These are phyloP conservation scores for Zaprionus obscuricornis DNA, from an alignment of 2,888 invertebrate species.

Conservation along the genomic window DNA sequence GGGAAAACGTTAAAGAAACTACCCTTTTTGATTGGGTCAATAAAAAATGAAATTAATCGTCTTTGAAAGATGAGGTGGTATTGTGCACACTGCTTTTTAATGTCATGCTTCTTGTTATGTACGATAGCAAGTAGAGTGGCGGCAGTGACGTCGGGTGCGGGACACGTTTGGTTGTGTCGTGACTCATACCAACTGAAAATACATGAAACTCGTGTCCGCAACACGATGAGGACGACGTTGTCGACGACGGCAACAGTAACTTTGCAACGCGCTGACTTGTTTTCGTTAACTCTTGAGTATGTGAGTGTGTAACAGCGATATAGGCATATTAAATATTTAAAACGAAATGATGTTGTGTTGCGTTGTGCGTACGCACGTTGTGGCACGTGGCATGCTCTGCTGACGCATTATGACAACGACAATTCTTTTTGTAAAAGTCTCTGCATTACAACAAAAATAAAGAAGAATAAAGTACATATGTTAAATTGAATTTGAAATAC, in stretches of 20 bases:
- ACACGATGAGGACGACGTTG: too few relatives aligned
- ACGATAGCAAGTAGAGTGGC: too few relatives aligned
- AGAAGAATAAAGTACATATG: too few relatives aligned
- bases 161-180: too few relatives aligned
- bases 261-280: background rate
- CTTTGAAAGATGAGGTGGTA: slow-evolving; percentile 3
- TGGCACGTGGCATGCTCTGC: slow-evolving; percentile 39
- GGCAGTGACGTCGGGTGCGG: too few relatives aligned
- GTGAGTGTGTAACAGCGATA: slow-evolving; percentile 5
- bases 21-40: slow-evolving; percentile 12
- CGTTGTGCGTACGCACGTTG: slow-evolving; percentile 6
- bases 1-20: background rate
- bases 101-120: too few relatives aligned
- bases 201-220: too few relatives aligned
- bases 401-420: slow-evolving; percentile 59
- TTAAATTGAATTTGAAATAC: too few relatives aligned
- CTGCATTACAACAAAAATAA: too few relatives aligned
- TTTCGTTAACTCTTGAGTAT: too few relatives aligned
- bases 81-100: background rate
- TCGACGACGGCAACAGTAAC: background rate
- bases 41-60: slow-evolving; percentile 3
- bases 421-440: slow-evolving; percentile 19
- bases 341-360: slow-evolving; percentile 6
- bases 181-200: too few relatives aligned
- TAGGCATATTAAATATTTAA: slow-evolving; percentile 52